Base-by-base conservation (phyloP, 2,797 vertebrate genomes). In the Eptatretus atami region DNA sequence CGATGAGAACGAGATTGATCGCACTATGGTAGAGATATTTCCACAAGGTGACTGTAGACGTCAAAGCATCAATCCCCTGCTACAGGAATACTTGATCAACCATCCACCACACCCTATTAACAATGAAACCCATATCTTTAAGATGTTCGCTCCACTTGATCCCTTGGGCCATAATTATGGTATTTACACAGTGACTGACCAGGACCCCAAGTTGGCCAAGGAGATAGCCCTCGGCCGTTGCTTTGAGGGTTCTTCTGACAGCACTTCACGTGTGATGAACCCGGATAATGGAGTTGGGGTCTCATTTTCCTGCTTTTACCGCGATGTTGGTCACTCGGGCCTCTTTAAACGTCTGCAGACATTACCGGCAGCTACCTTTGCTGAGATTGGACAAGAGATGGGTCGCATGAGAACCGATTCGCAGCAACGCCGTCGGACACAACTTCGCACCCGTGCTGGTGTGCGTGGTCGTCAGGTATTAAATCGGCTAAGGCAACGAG, bases 131-230 rank as follows among this genome's bases (percentile, higher is more conserved):
- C 90, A 81, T 0, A 82, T 87, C 71, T 99, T 98, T 69, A 95
- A 84, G 1, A 98, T 99, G 92, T 74, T 96, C 63, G 92, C 86
- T 1, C 92, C 92, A 15, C 78, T 99, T 0, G 92, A 99, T 65
- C 86, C 92, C 0, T 76, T 99, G 52, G 92, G 92, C 15, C 92
- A 99, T 69, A 99, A 99, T 73, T 99, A 99, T 0, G 88, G 92
- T 15, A 99, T 99, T 73, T 99, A 98, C 66, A 99, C 92, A 0
- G 90, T 98, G 66, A 95, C 92, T 0, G 88, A 99, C 70, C 92
- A 98, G 71, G 88, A 98, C 71, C 85, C 92, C 0, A 80, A 80
- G 54, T 83, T 78, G 0, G 86, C 92, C 63, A 98, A 99, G 71
- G 92, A 98, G 71, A 94, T 98, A 0, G 92, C 88, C 0, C 80